Evolutionary conservation across 1,140 invertebrate species (phyloP).

Genomic region (Drosophila lowei): DNA sequence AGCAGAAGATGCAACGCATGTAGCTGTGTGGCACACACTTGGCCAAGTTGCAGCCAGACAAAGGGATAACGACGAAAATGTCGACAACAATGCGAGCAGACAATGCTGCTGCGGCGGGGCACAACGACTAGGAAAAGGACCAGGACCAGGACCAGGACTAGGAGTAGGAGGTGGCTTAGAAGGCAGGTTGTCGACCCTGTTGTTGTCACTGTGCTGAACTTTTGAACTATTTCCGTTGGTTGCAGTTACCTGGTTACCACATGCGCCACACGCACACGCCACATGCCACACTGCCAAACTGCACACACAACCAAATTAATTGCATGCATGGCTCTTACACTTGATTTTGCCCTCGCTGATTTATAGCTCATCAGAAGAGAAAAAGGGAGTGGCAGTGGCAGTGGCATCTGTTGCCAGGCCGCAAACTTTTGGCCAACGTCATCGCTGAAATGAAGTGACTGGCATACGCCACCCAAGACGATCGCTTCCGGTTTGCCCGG

Average conservation of each 20-base stretch:
- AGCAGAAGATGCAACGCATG: conserved; percentile 31
- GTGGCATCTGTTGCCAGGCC: conserved; percentile 38
- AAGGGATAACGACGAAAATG: conserved; percentile 68
- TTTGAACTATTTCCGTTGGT: conserved; percentile 70
- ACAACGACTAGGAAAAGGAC: neutral
- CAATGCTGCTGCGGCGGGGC: conserved; percentile 22
- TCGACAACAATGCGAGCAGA: conserved; percentile 67
- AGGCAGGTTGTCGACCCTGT: conserved; percentile 58
- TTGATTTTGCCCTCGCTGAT: conserved; percentile 30
- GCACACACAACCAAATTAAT: conserved; percentile 60
- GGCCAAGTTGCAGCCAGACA: conserved; percentile 49
- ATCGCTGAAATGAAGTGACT: conserved; percentile 35
- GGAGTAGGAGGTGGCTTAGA: neutral
- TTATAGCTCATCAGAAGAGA: conserved; percentile 17
- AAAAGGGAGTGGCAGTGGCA: neutral
- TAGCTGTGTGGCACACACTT: conserved; percentile 42
- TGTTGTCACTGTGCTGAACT: conserved; percentile 60
- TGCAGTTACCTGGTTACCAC: conserved; percentile 37
- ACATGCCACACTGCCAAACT: neutral
- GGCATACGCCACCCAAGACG: conserved; percentile 54
- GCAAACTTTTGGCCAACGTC: conserved; percentile 40
- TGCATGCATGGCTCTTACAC: conserved; percentile 42
- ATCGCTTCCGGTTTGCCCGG: conserved; percentile 42
- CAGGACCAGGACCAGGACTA: neutral
- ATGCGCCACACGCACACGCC: conserved; percentile 14